Conservation (phyloP, 2,888 invertebrate genomes). For the Campopleginae sp. region DNA sequence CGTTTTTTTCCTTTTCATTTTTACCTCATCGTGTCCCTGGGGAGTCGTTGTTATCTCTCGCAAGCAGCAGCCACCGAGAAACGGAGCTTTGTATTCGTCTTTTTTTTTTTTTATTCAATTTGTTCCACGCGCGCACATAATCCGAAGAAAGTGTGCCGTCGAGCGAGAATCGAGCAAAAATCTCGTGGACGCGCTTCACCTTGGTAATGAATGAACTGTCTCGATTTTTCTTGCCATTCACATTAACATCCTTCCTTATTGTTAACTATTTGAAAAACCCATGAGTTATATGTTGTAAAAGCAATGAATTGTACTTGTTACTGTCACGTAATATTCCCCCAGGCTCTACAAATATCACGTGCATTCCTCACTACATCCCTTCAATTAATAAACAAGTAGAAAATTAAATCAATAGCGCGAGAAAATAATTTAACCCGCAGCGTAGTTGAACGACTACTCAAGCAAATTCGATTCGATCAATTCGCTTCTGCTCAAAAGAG, state of each 20-base stretch:
- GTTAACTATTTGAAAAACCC: neutral
- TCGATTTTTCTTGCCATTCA: slow-evolving; percentile 5
- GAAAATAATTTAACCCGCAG: neutral
- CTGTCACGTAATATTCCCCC: neutral
- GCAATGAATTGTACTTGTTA: neutral
- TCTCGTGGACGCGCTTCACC: slow-evolving; percentile 40
- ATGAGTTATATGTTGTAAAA: neutral
- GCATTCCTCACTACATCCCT: neutral
- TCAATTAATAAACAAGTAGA: neutral
- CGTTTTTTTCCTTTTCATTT: slow-evolving; percentile 25
- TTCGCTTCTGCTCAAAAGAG: neutral
- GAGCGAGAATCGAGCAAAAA: slow-evolving; percentile 27
- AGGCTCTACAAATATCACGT: neutral
- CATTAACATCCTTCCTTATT: slow-evolving; percentile 1
- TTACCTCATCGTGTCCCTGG: slow-evolving; percentile 42
- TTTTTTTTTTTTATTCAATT: slow-evolving; percentile 51
- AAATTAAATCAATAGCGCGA: neutral
- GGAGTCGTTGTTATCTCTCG: slow-evolving; percentile 64
- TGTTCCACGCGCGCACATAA: slow-evolving; percentile 58
- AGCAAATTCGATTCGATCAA: neutral
- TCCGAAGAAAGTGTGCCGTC: slow-evolving; percentile 57
- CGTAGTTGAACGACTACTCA: neutral
- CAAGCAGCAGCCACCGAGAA: slow-evolving; percentile 49
- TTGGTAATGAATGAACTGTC: slow-evolving; percentile 53
- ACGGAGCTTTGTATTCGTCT: slow-evolving; percentile 36